Percentiles rank a stretch among this genome's conserved stretches.
Evolutionary conservation across 2,888 invertebrate genomes (phyloP).

Genomic region (Dynastes hyllus): DNA sequence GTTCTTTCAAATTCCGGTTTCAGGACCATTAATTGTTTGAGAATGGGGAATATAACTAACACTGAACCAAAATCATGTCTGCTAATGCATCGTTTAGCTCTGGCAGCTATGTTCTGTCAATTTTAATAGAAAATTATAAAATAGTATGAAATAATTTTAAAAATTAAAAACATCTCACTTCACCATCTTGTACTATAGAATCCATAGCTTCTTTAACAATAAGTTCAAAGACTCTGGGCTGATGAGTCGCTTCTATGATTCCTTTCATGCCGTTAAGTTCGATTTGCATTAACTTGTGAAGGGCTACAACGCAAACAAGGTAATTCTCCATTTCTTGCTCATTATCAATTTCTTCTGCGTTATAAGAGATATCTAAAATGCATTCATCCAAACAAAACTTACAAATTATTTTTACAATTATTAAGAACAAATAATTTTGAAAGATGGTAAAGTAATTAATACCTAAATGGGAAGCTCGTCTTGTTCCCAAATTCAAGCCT

Average conservation of each 20-base stretch:
- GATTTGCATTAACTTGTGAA: conserved; percentile 90
- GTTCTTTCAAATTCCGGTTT: conserved; percentile 89
- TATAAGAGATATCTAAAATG: conserved; percentile 65
- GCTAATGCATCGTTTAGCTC: conserved; percentile 84
- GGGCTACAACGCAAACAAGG: conserved; percentile 85
- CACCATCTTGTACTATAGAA: conserved; percentile 89
- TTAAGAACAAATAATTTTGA: background rate
- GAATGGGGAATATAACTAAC: conserved; percentile 86
- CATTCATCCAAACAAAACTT: too few species aligned
- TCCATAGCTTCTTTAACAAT: conserved; percentile 90
- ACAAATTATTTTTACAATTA: conserved; percentile 13
- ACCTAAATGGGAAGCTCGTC: conserved; percentile 74
- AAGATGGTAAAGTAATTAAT: background rate
- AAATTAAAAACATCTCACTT: conserved; percentile 71
- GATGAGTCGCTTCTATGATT: conserved; percentile 86
- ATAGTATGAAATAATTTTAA: background rate
- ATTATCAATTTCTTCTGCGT: conserved; percentile 77
- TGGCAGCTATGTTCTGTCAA: conserved; percentile 79
- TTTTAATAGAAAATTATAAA: conserved; percentile 48
- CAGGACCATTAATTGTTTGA: conserved; percentile 83
- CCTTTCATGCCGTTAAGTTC: conserved; percentile 89
- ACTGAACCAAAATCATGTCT: conserved; percentile 87
- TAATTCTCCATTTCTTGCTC: conserved; percentile 91
- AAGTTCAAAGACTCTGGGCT: conserved; percentile 87
- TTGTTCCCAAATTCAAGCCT: conserved; percentile 82